Evolutionary conservation across 1,140 invertebrate species (phyloP).

Genomic region (Drosophila pseudoobscura): DNA sequence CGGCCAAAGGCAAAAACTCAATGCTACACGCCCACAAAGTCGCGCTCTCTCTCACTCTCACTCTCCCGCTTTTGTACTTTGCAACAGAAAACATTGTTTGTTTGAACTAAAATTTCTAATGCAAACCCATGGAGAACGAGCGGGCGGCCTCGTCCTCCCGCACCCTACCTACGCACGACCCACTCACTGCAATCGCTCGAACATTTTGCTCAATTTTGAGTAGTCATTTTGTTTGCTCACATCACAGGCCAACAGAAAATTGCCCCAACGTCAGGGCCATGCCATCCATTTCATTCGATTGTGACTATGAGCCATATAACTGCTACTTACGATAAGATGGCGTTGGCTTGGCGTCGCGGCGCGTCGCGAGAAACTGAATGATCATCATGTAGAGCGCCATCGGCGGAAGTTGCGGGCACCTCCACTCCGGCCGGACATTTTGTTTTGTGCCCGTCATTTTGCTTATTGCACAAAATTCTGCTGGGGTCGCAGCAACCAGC

Average conservation of each 20-base stretch:
- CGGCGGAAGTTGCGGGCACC: slow-evolving; percentile 49
- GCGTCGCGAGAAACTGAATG: slow-evolving; percentile 24
- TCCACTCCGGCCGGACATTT: slow-evolving; percentile 75
- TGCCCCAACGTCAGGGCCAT: slow-evolving; percentile 18
- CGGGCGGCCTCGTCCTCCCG: not conserved
- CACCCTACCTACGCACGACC: slow-evolving; percentile 8
- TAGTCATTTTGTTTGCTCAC: slow-evolving; percentile 83
- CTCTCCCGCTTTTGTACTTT: slow-evolving; percentile 22
- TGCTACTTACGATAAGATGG: slow-evolving; percentile 25
- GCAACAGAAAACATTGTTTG: slow-evolving; percentile 49
- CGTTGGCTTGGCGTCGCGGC: slow-evolving; percentile 3
- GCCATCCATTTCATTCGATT: slow-evolving; percentile 4
- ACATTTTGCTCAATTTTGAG: slow-evolving; percentile 80
- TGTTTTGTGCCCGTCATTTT: slow-evolving; percentile 83
- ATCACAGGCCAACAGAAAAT: slow-evolving; percentile 80
- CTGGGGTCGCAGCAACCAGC: slow-evolving; percentile 66
- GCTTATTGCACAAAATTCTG: slow-evolving; percentile 78
- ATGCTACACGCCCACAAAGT: slow-evolving; percentile 54
- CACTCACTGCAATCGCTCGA: slow-evolving; percentile 66
- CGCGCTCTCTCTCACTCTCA: slow-evolving; percentile 36
- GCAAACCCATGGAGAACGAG: slow-evolving; percentile 7
- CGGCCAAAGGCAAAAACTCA: slow-evolving; percentile 43
- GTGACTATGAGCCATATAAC: slow-evolving; percentile 11
- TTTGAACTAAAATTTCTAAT: slow-evolving; percentile 53
- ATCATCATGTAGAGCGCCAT: slow-evolving; percentile 47